These are phyloP conservation scores for Ciconia nigra DNA, from an alignment of 2,797 vertebrate species.

Conservation along the genomic window DNA sequence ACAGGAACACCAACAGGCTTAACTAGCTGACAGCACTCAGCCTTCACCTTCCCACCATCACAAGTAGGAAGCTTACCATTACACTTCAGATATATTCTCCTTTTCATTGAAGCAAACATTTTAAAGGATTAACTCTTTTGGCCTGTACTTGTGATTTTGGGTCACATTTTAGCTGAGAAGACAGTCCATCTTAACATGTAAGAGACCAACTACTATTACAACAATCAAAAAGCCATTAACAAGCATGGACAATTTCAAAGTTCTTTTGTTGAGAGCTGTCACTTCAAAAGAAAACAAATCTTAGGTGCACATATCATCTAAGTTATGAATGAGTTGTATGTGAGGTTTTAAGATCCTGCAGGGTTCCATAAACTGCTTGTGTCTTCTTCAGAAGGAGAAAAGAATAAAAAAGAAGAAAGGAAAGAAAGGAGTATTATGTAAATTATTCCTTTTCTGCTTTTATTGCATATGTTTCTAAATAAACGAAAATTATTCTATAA, in stretches of 20 bases:
- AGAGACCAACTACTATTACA: not conserved
- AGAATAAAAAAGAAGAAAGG: not conserved
- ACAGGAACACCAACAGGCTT: not conserved
- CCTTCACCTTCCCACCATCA: not conserved
- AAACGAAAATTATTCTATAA: slow-evolving; percentile 9
- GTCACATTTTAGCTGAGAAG: not conserved
- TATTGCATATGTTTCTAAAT: slow-evolving; percentile 2
- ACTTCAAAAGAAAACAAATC: not conserved
- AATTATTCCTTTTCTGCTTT: not conserved
- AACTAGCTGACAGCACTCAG: not conserved
- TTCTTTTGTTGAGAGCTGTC: not conserved
- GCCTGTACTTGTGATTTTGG: not conserved
- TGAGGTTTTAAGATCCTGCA: not conserved
- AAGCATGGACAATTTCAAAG: not conserved
- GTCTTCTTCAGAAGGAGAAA: not conserved
- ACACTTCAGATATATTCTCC: not conserved
- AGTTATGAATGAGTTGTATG: not conserved
- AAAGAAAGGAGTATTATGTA: not conserved
- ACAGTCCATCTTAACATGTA: not conserved
- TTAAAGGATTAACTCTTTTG: not conserved
- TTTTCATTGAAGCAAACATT: not conserved
- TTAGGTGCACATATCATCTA: not conserved
- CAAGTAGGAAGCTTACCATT: not conserved
- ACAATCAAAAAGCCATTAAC: not conserved
- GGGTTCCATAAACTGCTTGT: not conserved